Conservation (phyloP, 2,113 vertebrate species). For the Halcyon senegalensis region DNA sequence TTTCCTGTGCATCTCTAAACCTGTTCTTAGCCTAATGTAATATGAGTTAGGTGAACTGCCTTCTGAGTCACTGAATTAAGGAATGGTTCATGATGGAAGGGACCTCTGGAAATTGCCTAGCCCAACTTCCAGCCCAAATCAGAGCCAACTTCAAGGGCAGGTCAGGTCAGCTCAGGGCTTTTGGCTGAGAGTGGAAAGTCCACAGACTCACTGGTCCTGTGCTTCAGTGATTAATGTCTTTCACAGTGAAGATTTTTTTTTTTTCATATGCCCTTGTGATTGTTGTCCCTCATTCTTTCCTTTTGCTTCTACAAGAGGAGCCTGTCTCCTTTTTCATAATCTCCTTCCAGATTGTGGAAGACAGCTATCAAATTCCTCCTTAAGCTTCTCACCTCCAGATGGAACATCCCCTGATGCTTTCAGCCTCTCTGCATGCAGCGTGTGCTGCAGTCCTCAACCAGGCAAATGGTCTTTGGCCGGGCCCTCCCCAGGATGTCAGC, state of each 20-base stretch:
- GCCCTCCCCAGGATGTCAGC: background rate
- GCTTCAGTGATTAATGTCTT: background rate
- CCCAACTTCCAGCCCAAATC: background rate
- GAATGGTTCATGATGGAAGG: background rate
- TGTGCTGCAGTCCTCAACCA: background rate
- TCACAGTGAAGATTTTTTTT: background rate
- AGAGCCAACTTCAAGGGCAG: background rate
- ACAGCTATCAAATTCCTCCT: background rate
- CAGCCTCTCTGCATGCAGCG: accelerated
- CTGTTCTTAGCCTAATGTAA: background rate
- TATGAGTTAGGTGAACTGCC: background rate
- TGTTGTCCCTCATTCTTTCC: background rate
- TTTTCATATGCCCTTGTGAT: background rate
- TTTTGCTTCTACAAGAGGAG: background rate
- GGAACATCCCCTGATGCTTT: background rate
- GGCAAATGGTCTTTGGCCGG: accelerated
- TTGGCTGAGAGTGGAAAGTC: background rate
- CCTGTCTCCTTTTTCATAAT: background rate
- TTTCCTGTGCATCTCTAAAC: background rate
- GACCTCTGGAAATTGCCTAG: background rate
- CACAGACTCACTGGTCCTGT: background rate
- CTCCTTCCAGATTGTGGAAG: background rate
- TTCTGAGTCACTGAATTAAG: background rate
- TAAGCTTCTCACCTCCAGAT: background rate
- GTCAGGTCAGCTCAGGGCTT: background rate